phyloP scores from a whole-genome alignment of 2,797 vertebrate genomes.

The Todus mexicanus region DNA sequence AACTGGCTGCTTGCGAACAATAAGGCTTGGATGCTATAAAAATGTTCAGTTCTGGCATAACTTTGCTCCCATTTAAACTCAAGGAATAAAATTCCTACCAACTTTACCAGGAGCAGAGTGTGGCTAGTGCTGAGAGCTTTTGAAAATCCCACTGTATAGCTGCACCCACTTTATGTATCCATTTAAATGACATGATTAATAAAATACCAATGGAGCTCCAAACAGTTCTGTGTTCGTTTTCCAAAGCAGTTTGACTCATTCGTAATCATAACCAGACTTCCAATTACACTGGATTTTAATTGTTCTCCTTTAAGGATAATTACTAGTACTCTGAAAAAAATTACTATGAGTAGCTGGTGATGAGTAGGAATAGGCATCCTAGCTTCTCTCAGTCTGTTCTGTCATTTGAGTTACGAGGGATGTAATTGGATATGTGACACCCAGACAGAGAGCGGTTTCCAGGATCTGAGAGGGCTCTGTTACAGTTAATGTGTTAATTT shows the following conservation, averaged over 20 bases:
- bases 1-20: background rate
- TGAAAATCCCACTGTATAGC: slow-evolving; percentile 44
- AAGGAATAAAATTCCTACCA: slow-evolving; percentile 4
- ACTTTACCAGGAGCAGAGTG: slow-evolving; percentile 11
- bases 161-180: slow-evolving; percentile 26
- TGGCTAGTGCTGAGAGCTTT: slow-evolving; percentile 30
- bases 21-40: background rate
- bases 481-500: slow-evolving; percentile 67
- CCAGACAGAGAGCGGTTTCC: slow-evolving; percentile 52
- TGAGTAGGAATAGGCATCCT: slow-evolving; percentile 50
- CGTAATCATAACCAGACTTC: slow-evolving; percentile 56
- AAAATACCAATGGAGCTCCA: slow-evolving; percentile 51
- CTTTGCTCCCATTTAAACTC: background rate
- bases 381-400: slow-evolving; percentile 10
- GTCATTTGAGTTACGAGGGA: slow-evolving; percentile 60
- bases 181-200: slow-evolving; percentile 53
- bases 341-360: slow-evolving; percentile 56
- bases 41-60: background rate
- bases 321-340: slow-evolving; percentile 60
- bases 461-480: slow-evolving; percentile 47
- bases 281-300: slow-evolving; percentile 61
- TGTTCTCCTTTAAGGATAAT: slow-evolving; percentile 61
- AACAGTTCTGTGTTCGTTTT: slow-evolving; percentile 53
- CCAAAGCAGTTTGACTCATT: slow-evolving; percentile 65
- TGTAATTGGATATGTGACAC: slow-evolving; percentile 58